These are phyloP conservation scores for Philypnodon macrostomus DNA, from an alignment of 2,797 vertebrate genomes.

Conservation along the genomic window DNA sequence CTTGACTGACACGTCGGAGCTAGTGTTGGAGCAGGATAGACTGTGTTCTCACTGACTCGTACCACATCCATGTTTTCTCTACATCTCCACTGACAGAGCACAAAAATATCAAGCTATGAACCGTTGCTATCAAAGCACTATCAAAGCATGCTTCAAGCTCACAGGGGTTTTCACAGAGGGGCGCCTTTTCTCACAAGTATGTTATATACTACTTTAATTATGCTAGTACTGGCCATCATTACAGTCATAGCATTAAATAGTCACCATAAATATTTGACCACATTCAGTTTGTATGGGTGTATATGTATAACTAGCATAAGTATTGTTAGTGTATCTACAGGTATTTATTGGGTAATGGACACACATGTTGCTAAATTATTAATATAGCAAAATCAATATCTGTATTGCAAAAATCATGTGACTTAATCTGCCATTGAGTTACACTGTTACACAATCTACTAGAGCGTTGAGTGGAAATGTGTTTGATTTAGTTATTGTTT, in stretches of 20 bases:
- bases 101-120: conserved; percentile 30
- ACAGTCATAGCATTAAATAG: neutral
- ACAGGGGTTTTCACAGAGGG: conserved; percentile 6
- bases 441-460: too few species aligned
- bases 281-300: too few species aligned
- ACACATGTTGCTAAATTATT: too few species aligned
- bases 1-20: conserved; percentile 56
- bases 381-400: too few species aligned
- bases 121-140: conserved; percentile 29
- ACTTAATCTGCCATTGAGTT: too few species aligned
- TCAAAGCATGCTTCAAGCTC: neutral
- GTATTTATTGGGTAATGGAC: too few species aligned
- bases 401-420: too few species aligned
- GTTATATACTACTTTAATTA: neutral
- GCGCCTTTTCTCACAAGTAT: neutral
- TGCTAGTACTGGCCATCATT: neutral
- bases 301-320: too few species aligned
- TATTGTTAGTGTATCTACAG: too few species aligned
- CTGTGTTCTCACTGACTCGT: conserved; percentile 20
- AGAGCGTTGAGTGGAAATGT: too few species aligned
- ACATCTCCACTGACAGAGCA: conserved; percentile 23
- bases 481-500: too few species aligned
- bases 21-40: conserved; percentile 30
- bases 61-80: conserved; percentile 28
- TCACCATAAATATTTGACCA: too few species aligned